Percentiles rank a stretch among this genome's conserved stretches.
These are phyloP conservation scores for Chironomus riparius DNA, from an alignment of 2,888 invertebrate genomes.

Conservation along the genomic window DNA sequence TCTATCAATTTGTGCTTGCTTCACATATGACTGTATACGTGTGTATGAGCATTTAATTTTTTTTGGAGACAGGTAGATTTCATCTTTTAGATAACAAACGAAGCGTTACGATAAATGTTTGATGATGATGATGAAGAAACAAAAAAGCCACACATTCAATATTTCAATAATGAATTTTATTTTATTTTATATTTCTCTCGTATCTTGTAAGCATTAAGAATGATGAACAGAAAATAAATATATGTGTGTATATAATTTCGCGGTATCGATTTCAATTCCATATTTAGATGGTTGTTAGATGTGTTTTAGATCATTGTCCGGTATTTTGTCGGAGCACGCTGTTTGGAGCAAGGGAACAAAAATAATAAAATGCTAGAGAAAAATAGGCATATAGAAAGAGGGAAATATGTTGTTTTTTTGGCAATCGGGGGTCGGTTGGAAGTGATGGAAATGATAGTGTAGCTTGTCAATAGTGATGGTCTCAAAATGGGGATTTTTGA, in stretches of 20 bases:
- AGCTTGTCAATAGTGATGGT: too few relatives aligned
- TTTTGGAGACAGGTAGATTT: constrained; percentile 2
- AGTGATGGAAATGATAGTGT: too few relatives aligned
- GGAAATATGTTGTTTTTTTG: too few relatives aligned
- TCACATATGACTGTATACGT: background rate
- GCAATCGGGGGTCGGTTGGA: too few relatives aligned
- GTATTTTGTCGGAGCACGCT: too few relatives aligned
- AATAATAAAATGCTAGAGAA: background rate
- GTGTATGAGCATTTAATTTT: too few relatives aligned
- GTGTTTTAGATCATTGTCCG: background rate
- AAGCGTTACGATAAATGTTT: background rate
- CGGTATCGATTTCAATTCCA: constrained; percentile 21
- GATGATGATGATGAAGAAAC: background rate
- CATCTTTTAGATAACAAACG: background rate
- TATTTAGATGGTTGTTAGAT: background rate
- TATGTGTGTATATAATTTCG: background rate
- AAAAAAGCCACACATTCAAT: background rate
- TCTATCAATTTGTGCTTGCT: background rate
- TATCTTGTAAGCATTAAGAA: background rate
- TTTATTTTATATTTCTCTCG: background rate
- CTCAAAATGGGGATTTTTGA: too few relatives aligned
- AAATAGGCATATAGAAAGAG: too few relatives aligned
- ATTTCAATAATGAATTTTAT: background rate
- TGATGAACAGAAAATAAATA: background rate
- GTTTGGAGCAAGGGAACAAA: background rate